These are phyloP conservation scores for Adelges cooleyi DNA, from an alignment of 1,140 invertebrate species.

Conservation along the genomic window DNA sequence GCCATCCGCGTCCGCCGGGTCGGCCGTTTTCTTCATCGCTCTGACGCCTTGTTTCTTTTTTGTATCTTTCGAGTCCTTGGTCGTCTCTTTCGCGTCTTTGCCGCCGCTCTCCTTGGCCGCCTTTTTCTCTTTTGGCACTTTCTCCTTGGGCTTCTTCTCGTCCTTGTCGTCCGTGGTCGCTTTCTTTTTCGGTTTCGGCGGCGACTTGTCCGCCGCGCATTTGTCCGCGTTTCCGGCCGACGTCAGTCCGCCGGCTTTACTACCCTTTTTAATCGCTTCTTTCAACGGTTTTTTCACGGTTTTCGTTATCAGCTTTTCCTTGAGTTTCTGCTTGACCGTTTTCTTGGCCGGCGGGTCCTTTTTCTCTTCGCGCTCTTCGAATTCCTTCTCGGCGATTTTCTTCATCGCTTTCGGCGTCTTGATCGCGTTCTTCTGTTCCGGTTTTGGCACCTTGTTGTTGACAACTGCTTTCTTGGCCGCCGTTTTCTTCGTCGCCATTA, in stretches of 20 bases:
- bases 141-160: conserved; percentile 30
- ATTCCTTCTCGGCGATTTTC: conserved; percentile 22
- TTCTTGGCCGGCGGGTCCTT: conserved; percentile 23
- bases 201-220: conserved; percentile 3
- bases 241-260: too few species aligned
- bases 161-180: conserved; percentile 21
- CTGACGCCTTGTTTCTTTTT: conserved; percentile 14
- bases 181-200: conserved; percentile 12
- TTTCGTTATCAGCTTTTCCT: conserved; percentile 15
- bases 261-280: conserved; percentile 26
- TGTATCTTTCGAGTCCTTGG: conserved; percentile 20
- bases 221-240: conserved; percentile 17
- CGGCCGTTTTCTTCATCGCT: background rate
- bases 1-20: background rate
- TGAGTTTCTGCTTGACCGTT: conserved; percentile 11
- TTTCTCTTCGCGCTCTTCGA: background rate
- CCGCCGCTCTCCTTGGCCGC: background rate
- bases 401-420: conserved; percentile 13
- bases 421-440: conserved; percentile 13
- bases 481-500: conserved; percentile 7
- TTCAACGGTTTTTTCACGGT: conserved; percentile 3
- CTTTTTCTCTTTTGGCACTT: conserved; percentile 25
- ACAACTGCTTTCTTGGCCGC: background rate
- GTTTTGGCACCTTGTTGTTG: background rate
- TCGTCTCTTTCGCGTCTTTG: background rate